Conservation (phyloP, 2,797 vertebrate species). For the Furcifer pardalis region DNA sequence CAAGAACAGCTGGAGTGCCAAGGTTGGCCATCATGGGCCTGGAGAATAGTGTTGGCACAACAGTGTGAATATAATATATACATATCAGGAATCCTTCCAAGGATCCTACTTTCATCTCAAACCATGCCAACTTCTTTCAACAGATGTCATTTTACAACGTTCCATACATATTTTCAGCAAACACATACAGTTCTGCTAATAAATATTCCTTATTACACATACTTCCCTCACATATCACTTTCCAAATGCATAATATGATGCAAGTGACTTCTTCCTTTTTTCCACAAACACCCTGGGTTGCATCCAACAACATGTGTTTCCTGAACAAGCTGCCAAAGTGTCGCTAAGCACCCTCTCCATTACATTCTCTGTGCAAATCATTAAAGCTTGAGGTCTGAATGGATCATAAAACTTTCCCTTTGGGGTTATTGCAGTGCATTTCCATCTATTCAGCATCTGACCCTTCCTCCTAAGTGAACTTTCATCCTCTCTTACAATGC, state of each 20-base stretch:
- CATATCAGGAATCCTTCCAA: not conserved
- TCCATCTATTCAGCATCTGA: not conserved
- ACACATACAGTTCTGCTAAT: not conserved
- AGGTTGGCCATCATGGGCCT: too few relatives aligned
- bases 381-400: not conserved
- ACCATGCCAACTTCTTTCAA: not conserved
- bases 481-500: not conserved
- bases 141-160: not conserved
- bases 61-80: not conserved
- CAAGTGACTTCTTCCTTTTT: not conserved
- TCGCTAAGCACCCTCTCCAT: not conserved
- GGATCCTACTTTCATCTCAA: not conserved
- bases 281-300: not conserved
- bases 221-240: not conserved
- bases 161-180: not conserved
- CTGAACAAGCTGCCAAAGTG: not conserved
- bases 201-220: not conserved
- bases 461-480: not conserved
- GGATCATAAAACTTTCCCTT: not conserved
- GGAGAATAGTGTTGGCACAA: too few relatives aligned
- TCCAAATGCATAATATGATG: not conserved
- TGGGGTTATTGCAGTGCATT: not conserved
- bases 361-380: not conserved
- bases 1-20: too few relatives aligned
- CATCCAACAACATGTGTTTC: not conserved